phyloP scores from a whole-genome alignment of 1,140 invertebrate species.

The Halesus radiatus region DNA sequence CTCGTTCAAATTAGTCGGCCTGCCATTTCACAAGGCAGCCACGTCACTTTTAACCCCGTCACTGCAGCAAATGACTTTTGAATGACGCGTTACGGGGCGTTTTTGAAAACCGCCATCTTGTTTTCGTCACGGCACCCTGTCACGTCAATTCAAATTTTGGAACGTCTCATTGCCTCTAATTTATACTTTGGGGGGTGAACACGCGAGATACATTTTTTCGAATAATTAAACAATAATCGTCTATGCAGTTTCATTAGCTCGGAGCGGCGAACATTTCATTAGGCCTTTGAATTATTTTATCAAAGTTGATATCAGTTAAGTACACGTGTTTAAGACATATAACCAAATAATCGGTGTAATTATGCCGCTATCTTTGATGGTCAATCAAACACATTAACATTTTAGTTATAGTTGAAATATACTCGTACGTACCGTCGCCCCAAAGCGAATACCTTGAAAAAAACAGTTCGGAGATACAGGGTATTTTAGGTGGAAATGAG shows the following conservation, averaged over 20 bases:
- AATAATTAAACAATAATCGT: constrained; percentile 25
- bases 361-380: too few species aligned
- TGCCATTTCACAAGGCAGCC: constrained; percentile 19
- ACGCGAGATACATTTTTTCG: neutral
- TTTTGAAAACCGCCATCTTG: constrained; percentile 37
- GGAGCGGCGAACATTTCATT: constrained; percentile 17
- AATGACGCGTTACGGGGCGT: constrained; percentile 22
- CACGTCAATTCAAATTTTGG: constrained; percentile 36
- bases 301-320: neutral
- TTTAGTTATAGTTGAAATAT: too few species aligned
- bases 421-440: too few species aligned
- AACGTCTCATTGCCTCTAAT: constrained; percentile 25
- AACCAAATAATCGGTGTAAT: too few species aligned
- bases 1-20: constrained; percentile 14
- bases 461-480: too few species aligned
- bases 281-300: neutral
- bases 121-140: constrained; percentile 29
- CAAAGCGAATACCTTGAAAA: too few species aligned
- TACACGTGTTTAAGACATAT: too few species aligned
- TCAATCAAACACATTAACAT: too few species aligned
- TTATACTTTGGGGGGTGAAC: neutral
- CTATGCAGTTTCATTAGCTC: constrained; percentile 5
- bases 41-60: neutral
- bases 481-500: too few species aligned
- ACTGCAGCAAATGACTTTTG: constrained; percentile 31